phyloP scores from a whole-genome alignment of 2,888 invertebrate genomes.

The Prosopocoilus inquinatus region DNA sequence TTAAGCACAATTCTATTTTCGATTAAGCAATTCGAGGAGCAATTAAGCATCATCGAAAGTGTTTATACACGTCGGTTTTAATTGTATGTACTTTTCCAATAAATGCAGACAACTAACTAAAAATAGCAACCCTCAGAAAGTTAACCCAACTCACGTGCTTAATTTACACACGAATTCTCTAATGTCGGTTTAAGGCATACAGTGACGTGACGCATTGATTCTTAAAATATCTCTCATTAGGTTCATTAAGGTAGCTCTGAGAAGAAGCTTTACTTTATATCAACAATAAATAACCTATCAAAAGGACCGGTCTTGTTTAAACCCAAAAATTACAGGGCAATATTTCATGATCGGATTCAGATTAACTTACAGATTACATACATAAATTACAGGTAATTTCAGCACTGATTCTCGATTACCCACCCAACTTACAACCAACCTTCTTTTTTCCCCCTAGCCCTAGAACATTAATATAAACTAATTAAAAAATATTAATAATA shows the following conservation, averaged over 20 bases:
- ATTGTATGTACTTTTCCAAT: too few species aligned
- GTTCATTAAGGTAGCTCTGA: slow-evolving; percentile 10
- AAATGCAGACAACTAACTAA: too few species aligned
- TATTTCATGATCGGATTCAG: slow-evolving; percentile 20
- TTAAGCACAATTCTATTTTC: too few species aligned
- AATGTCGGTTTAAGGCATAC: slow-evolving; percentile 9
- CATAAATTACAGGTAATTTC: neutral
- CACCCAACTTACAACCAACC: slow-evolving; percentile 3
- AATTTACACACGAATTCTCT: slow-evolving; percentile 10
- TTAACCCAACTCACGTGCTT: slow-evolving; percentile 12
- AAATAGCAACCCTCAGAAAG: too few species aligned
- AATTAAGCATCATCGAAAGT: too few species aligned
- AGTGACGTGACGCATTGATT: too few species aligned
- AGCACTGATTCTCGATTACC: slow-evolving; percentile 5
- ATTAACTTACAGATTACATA: slow-evolving; percentile 15
- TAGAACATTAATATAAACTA: slow-evolving; percentile 4
- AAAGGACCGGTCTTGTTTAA: neutral
- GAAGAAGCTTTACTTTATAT: slow-evolving; percentile 9
- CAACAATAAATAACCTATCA: slow-evolving; percentile 11
- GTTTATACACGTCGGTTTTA: too few species aligned
- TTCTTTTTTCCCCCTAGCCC: neutral
- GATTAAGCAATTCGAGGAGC: too few species aligned
- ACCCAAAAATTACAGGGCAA: slow-evolving; percentile 21
- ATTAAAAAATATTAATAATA: slow-evolving; percentile 8
- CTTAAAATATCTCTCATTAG: slow-evolving; percentile 22